phyloP scores from a whole-genome alignment of 1,140 invertebrate genomes.

The Trialeurodes vaporariorum region DNA sequence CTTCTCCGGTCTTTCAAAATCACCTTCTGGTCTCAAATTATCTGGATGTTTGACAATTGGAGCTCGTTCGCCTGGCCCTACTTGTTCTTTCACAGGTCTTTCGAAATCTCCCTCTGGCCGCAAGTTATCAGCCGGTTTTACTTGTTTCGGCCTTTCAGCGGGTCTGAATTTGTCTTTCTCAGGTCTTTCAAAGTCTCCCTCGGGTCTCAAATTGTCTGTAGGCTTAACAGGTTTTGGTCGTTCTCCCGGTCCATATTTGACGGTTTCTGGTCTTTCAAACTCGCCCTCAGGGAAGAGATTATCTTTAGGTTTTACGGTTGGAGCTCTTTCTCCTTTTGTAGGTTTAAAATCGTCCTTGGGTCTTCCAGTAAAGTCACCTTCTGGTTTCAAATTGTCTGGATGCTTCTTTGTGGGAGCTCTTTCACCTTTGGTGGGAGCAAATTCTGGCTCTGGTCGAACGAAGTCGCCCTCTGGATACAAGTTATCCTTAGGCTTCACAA shows the following conservation, averaged over 20 bases:
- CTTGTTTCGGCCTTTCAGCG: slow-evolving; percentile 40
- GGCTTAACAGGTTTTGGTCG: slow-evolving; percentile 28
- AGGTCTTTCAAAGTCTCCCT: slow-evolving; percentile 32
- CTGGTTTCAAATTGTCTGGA: slow-evolving; percentile 42
- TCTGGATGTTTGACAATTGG: slow-evolving; percentile 40
- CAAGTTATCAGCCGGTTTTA: slow-evolving; percentile 41
- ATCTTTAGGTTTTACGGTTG: slow-evolving; percentile 36
- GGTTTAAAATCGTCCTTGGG: slow-evolving; percentile 31
- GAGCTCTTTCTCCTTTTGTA: slow-evolving; percentile 39
- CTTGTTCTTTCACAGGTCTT: slow-evolving; percentile 26
- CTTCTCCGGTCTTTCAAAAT: slow-evolving; percentile 35
- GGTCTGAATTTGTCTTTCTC: slow-evolving; percentile 26
- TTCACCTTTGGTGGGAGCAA: slow-evolving; percentile 33
- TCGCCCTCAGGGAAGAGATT: slow-evolving; percentile 51
- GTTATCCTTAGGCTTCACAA: slow-evolving; percentile 33
- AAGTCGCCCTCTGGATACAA: slow-evolving; percentile 40
- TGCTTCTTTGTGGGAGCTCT: slow-evolving; percentile 28
- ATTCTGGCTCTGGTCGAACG: slow-evolving; percentile 32
- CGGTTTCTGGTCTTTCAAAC: slow-evolving; percentile 38
- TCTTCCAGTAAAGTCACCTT: slow-evolving; percentile 39
- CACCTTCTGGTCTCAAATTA: slow-evolving; percentile 49
- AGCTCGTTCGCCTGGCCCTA: slow-evolving; percentile 30
- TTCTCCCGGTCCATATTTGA: slow-evolving; percentile 31
- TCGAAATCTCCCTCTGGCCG: slow-evolving; percentile 41
- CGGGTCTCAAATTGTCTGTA: slow-evolving; percentile 33